Percentiles rank a stretch among this genome's conserved stretches.
Conservation (phyloP, 2,888 invertebrate genomes). For the Philereme transversata region DNA sequence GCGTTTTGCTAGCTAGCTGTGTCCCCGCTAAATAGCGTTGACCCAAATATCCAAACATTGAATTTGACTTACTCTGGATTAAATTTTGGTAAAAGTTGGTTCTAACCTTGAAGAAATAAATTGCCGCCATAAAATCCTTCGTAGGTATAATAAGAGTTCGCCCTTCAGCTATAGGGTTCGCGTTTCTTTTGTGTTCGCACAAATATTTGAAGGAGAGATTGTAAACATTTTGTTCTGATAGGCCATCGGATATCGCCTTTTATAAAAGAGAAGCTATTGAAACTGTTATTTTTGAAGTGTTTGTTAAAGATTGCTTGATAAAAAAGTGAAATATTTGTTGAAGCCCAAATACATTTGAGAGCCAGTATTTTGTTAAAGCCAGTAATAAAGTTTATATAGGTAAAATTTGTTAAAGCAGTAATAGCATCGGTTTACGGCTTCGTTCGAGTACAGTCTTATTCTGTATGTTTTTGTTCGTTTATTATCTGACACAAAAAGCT, state of each 20-base stretch:
- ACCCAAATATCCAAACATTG: too few relatives aligned
- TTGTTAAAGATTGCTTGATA: background rate
- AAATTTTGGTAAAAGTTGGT: constrained; percentile 3
- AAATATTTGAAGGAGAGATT: constrained; percentile 34
- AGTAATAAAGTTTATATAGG: too few relatives aligned
- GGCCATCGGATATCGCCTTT: constrained; percentile 24
- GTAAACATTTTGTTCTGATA: constrained; percentile 25
- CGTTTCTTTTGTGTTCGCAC: constrained; percentile 30
- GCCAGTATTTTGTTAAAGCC: too few relatives aligned
- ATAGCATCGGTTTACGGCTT: too few relatives aligned
- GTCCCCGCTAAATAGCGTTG: too few relatives aligned
- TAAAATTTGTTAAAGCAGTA: too few relatives aligned
- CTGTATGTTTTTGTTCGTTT: too few relatives aligned
- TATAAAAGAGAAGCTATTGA: constrained; percentile 2
- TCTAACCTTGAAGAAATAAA: constrained; percentile 29
- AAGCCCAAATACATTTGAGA: too few relatives aligned
- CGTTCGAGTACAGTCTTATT: too few relatives aligned
- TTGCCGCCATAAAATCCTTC: constrained; percentile 28
- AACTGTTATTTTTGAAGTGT: constrained; percentile 10
- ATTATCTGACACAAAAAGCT: too few relatives aligned
- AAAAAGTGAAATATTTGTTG: too few relatives aligned
- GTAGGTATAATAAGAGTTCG: constrained; percentile 31
- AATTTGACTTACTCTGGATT: background rate
- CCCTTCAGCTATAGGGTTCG: constrained; percentile 21
- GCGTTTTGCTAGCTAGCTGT: too few relatives aligned